These are phyloP conservation scores for Lepus townsendii DNA, from an alignment of 2,797 vertebrate genomes.

Conservation along the genomic window DNA sequence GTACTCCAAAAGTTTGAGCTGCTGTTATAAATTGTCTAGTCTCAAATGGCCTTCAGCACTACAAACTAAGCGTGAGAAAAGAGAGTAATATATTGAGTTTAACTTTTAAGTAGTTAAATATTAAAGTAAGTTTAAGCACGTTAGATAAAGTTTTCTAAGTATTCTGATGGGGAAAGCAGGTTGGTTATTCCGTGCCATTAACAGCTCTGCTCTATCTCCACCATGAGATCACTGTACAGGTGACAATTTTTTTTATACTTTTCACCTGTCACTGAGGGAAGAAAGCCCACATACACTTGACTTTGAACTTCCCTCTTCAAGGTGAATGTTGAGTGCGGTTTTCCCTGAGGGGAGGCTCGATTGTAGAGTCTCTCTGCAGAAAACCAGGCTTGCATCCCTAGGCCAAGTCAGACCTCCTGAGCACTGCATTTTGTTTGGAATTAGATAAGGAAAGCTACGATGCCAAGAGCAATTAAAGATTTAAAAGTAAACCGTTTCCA, in stretches of 20 bases:
- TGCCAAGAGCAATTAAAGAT: not conserved
- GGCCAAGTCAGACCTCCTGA: not conserved
- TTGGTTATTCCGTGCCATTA: not conserved
- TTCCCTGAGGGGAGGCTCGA: not conserved
- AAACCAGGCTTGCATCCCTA: not conserved
- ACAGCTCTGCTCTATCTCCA: not conserved
- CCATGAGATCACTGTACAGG: not conserved
- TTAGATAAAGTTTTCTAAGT: conserved; percentile 1
- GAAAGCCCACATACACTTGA: not conserved
- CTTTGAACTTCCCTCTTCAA: not conserved
- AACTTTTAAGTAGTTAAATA: conserved; percentile 48
- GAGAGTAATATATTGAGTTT: not conserved
- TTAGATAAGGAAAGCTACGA: not conserved
- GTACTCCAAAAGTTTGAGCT: not conserved
- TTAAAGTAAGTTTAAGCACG: conserved; percentile 38
- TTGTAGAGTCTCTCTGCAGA: not conserved
- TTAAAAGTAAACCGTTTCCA: not conserved
- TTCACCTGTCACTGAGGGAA: not conserved
- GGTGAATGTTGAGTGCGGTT: not conserved
- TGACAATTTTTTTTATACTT: not conserved
- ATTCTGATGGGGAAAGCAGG: not conserved
- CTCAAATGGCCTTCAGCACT: conserved; percentile 21
- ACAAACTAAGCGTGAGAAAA: conserved; percentile 30
- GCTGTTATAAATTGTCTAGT: not conserved
- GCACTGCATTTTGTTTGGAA: not conserved